Evolutionary conservation across 2,888 invertebrate species (phyloP), one percentile per base, ranked within the genome.

Genomic region (Dasysyrphus tricinctus): DNA sequence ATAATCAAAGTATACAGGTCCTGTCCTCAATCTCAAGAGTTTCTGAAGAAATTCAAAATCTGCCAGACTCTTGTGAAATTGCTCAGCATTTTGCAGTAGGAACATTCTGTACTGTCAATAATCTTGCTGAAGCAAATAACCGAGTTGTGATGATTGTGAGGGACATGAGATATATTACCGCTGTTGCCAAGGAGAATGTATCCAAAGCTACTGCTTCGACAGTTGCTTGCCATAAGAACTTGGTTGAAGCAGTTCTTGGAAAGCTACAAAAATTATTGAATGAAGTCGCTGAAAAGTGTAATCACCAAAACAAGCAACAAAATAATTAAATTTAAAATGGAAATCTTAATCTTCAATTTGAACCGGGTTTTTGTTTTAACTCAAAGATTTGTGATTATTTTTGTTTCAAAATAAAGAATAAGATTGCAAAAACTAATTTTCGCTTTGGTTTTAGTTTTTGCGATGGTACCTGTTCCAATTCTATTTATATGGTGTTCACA

Each of bases 71-170:
- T 7, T 86, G 86, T 72, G 78, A 75, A 7, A 56, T 86, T 19
- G 37, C 37, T 1, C 0, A 49, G 2, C 82, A 67, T 24, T 82
- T 79, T 37, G 67, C 65, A 3, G 37, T 75, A 0, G 86, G 86
- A 37, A 82, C 59, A 12, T 86, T 82, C 32, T 86, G 86, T 34
- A 24, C 75, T 54, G 59, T 86, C 11, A 82, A 78, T 37, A 86
- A 86, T 61, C 54, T 86, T 29, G 86, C 82, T 51, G 86, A 86
- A 29, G 39, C 51, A 24, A 86, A 86, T 11, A 59, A 57, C 3
- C 78, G 78, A 39, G 82, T 82, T 1, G 12, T 79, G 8, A 24
- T 61, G 4, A 47, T 54, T n/a, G 78, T 82, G 0, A 61, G 49
- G 3, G 14, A 34, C 7, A 67, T 86, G 19, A 70, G 37, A 5